phyloP scores from a whole-genome alignment of 2,113 vertebrate genomes.

The Hemibagrus wyckioides region DNA sequence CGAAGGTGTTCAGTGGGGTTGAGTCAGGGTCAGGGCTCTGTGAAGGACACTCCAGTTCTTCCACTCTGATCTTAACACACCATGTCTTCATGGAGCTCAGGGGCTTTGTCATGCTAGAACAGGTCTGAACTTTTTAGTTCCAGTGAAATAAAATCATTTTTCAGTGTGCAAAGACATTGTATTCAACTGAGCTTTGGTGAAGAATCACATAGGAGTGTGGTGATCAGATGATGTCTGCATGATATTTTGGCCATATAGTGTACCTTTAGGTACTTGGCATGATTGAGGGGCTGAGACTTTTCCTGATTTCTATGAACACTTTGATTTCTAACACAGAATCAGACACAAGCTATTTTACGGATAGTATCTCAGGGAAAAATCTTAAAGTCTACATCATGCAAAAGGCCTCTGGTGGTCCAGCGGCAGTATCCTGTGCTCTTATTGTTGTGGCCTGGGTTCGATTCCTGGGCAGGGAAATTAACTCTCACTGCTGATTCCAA shows the following conservation, averaged over 20 bases:
- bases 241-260: not conserved
- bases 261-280: not conserved
- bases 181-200: not conserved
- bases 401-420: too few species aligned
- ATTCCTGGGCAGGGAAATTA: too few species aligned
- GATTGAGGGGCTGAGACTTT: not conserved
- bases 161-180: not conserved
- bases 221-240: not conserved
- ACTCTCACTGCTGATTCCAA: too few species aligned
- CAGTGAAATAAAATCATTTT: not conserved
- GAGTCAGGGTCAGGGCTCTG: not conserved
- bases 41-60: not conserved
- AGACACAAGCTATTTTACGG: not conserved
- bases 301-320: not conserved
- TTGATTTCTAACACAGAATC: not conserved
- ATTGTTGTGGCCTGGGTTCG: too few species aligned
- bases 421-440: too few species aligned
- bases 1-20: not conserved
- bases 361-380: not conserved
- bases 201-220: not conserved
- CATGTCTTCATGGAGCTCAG: not conserved
- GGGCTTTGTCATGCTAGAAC: not conserved
- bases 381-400: not conserved
- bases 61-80: not conserved
- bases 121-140: not conserved